Base-by-base conservation (phyloP, 64 coral and sea anemone genomes). In the Hydrozoanthus tunicans region DNA sequence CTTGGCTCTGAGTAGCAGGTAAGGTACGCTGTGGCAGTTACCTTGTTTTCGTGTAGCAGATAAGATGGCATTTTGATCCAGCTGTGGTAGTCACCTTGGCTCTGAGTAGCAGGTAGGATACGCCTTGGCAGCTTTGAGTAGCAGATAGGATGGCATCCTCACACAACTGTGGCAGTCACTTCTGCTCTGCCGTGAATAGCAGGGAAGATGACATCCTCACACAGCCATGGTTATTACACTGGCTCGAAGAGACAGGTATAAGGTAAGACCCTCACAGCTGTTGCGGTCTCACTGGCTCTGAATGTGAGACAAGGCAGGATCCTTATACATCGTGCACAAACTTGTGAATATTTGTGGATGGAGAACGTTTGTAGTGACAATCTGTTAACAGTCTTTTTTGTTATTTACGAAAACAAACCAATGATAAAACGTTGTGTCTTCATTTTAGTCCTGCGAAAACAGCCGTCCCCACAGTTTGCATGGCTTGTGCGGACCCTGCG, bases 401-500 rank as follows among this genome's bases (percentile, higher is more conserved):
- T 61, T 26, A 52, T 9, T 43, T 52, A 51, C 5, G 32, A 43
- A 43, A 0, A 43, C 32, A 43, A 43, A 43, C 32, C 32, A 43
- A 6, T 73, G 6, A 32, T n/a, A 26, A 64, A 43, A 13, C 58
- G 62, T 81, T 62, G 9, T 14, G 11, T 59, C 64, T 60, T 81
- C 27, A 13, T 75, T 20, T 26, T 60, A 83, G 73, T 52, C n/a
- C 26, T 76, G 82, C 62, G 51, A 69, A 67, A 20, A 58, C 60
- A 56, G 65, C 55, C 70, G 56, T 61, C 17, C 77, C 95, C 52
- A 92, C 69, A 7, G 83, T 96, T 24, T 94, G 95, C 54, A 91
- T 96, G 53, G 92, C 95, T 1, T 94, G 92, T 60, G 95, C 95
- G 25, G 93, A 93, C 53, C 95, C 95, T 0, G 92, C 82, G 7